Evolutionary conservation across 2,113 vertebrate genomes (phyloP).

Genomic region (Hippocampus barbouri): DNA sequence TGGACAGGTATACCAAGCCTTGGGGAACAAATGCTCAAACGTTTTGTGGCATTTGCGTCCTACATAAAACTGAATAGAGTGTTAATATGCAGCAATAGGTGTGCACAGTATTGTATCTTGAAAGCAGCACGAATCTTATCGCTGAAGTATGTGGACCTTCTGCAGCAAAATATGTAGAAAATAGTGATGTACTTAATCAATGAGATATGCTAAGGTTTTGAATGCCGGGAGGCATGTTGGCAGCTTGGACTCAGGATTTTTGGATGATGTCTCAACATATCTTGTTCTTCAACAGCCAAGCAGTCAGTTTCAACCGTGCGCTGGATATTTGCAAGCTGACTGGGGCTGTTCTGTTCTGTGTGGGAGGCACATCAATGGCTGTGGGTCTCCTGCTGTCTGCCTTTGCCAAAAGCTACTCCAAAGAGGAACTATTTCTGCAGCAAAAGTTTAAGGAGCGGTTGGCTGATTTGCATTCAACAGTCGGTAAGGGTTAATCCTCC

Average conservation of each 20-base stretch:
- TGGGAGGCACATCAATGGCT: constrained; percentile 85
- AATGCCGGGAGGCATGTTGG: neutral
- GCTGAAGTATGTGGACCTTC: too few relatives aligned
- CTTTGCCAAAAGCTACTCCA: constrained; percentile 86
- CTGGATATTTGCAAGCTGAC: constrained; percentile 91
- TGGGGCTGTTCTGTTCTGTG: constrained; percentile 88
- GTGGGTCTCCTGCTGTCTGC: constrained; percentile 86
- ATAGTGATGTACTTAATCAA: too few relatives aligned
- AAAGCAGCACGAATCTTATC: neutral
- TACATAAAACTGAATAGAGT: neutral
- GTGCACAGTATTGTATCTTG: neutral
- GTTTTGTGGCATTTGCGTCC: neutral
- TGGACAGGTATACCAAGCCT: constrained; percentile 72
- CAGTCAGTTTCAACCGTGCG: constrained; percentile 84
- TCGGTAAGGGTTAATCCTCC: constrained; percentile 49
- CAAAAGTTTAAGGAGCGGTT: constrained; percentile 92
- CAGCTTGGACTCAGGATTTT: neutral
- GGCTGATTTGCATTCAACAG: constrained; percentile 81
- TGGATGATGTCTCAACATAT: neutral
- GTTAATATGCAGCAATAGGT: neutral
- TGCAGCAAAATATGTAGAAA: too few relatives aligned
- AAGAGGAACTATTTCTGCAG: constrained; percentile 88
- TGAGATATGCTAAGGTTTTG: too few relatives aligned
- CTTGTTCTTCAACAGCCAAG: constrained; percentile 76
- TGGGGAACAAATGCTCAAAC: neutral